Conservation (phyloP, 1,140 invertebrate species). For the Trichogramma pretiosum region DNA sequence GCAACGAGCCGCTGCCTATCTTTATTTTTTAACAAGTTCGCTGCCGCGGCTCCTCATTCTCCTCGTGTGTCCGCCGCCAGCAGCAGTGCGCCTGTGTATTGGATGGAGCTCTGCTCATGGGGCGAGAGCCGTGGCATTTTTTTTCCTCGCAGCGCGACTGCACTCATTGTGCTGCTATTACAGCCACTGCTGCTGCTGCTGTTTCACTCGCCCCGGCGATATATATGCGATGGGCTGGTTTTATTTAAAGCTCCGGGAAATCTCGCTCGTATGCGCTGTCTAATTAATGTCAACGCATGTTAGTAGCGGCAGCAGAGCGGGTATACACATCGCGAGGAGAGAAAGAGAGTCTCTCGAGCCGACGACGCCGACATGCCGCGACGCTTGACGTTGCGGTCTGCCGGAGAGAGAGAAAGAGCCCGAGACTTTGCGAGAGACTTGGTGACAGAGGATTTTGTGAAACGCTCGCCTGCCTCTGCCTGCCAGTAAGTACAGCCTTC, state of each 20-base stretch:
- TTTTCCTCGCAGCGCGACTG: constrained; percentile 6
- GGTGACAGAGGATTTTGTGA: background rate
- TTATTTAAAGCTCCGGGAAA: constrained; percentile 17
- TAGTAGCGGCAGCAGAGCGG: constrained; percentile 1
- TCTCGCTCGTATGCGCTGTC: constrained; percentile 1
- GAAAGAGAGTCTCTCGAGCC: too few relatives aligned
- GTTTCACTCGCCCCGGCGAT: too few relatives aligned
- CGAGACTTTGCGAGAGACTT: background rate
- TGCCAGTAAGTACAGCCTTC: too few relatives aligned
- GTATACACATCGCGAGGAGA: too few relatives aligned
- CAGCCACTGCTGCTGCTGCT: too few relatives aligned
- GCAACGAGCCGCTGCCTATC: too few relatives aligned
- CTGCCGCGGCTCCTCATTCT: background rate
- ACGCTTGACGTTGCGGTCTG: background rate
- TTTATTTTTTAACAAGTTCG: constrained; percentile 17
- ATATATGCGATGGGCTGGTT: too few relatives aligned
- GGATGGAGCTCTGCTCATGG: too few relatives aligned
- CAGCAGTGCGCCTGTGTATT: too few relatives aligned
- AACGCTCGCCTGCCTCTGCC: too few relatives aligned
- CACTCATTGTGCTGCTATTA: constrained; percentile 4
- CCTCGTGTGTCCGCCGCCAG: too few relatives aligned
- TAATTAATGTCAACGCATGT: constrained; percentile 16
- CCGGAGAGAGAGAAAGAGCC: background rate
- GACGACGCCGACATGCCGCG: background rate
- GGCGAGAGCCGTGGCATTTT: too few relatives aligned